Evolutionary conservation across 2,113 vertebrate species (phyloP), one percentile per base, ranked within the genome.

Genomic region (Solea senegalensis): DNA sequence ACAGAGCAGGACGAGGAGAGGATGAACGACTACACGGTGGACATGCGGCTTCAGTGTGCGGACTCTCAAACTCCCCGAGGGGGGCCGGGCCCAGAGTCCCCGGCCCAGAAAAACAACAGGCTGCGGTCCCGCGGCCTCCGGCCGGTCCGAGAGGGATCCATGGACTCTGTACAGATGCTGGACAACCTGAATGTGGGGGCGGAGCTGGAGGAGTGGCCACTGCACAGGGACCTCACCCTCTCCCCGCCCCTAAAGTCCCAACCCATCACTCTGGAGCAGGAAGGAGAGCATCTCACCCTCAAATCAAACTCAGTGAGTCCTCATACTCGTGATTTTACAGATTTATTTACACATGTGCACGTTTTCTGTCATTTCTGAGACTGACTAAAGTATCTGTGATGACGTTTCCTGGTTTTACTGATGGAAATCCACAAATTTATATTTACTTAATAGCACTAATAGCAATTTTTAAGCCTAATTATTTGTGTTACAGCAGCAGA

Each of bases 91-190:
- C 84, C 72, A 53, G 90, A 91, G 70, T 89, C 89, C 46, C 85
- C 88, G 39, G 72, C 93, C 86, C 92, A 90, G 80, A 95, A 95
- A 2, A 95, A 95, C 89, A 94, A 94, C 10, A 93, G 95, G 87
- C 94, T 95, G 63, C 95, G 97, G 84, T 95, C 95, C 82, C 93
- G 95, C 84, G 91, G 94, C 90, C 79, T 95, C 60, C 95, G 95
- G 88, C 94, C 95, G 0, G 92, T 93, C 65, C 87, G 92, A 67
- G 92, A 95, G 72, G 87, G 89, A 40, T 94, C 93, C 0, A 93
- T 96, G 93, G 96, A 97, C 83, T 95, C 95, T 0, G 97, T 99
- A 83, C 97, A 99, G 93, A 96, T 97, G 94, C 95, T 99, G 93
- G 96, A 96, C 91, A 97, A 93, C 89, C 94, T 98, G 94, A 94